phyloP scores from a whole-genome alignment of 1,140 invertebrate species.

The Lepidotrigona ventralis region DNA sequence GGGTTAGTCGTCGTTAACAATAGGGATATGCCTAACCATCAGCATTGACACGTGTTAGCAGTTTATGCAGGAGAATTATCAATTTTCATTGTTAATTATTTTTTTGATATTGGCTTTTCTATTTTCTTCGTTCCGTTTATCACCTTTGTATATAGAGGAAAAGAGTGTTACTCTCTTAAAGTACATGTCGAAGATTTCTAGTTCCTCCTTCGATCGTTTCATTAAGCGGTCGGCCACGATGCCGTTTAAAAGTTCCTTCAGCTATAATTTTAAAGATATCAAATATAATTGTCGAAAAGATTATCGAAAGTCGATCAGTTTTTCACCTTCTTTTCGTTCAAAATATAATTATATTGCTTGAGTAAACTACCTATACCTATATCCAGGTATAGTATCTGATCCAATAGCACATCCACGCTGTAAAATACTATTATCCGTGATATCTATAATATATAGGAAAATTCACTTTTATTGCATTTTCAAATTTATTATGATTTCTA shows the following conservation, averaged over 20 bases:
- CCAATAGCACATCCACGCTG: background rate
- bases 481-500: too few species aligned
- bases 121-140: too few species aligned
- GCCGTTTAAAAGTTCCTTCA: background rate
- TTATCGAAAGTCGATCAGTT: background rate
- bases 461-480: background rate
- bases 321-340: constrained; percentile 4
- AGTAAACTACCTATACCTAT: background rate
- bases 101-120: too few species aligned
- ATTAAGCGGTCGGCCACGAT: background rate
- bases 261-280: background rate
- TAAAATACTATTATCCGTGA: background rate
- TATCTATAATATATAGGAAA: background rate
- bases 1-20: too few species aligned
- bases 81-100: too few species aligned
- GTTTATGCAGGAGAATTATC: too few species aligned
- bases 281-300: background rate
- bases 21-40: too few species aligned
- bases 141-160: background rate
- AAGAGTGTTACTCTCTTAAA: background rate
- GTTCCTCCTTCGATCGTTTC: background rate
- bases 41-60: too few species aligned
- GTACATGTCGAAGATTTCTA: background rate
- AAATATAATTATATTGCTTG: constrained; percentile 1
- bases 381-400: background rate